phyloP scores from a whole-genome alignment of 2,113 vertebrate species.

The Planiliza haematocheilus region DNA sequence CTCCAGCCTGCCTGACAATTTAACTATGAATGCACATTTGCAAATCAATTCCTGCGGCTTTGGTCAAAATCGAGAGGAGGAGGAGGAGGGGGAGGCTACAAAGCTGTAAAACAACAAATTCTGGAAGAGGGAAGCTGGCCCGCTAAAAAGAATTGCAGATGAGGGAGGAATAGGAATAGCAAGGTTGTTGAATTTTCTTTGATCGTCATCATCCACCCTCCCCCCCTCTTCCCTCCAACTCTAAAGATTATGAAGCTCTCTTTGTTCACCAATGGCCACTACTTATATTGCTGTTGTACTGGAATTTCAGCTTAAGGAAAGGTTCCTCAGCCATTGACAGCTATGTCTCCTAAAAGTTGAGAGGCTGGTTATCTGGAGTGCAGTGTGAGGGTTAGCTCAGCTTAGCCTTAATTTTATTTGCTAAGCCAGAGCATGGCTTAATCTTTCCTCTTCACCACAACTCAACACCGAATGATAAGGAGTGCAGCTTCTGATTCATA shows the following conservation, averaged over 20 bases:
- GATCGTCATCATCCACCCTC: constrained; percentile 1
- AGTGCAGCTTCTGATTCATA: constrained; percentile 35
- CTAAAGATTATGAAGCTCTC: constrained; percentile 34
- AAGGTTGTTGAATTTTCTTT: constrained; percentile 54
- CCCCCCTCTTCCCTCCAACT: constrained; percentile 15
- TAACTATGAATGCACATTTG: constrained; percentile 82
- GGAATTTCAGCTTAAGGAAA: constrained; percentile 49
- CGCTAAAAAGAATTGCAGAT: constrained; percentile 74
- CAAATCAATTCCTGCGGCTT: constrained; percentile 83
- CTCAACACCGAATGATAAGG: constrained; percentile 53
- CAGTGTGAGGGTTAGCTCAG: constrained; percentile 45
- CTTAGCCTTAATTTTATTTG: constrained; percentile 61
- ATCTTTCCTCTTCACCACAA: constrained; percentile 51
- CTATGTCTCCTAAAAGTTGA: constrained; percentile 20
- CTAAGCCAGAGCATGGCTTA: constrained; percentile 51
- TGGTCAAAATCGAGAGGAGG: constrained; percentile 50
- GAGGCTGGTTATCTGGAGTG: constrained; percentile 35
- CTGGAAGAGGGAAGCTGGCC: constrained; percentile 27
- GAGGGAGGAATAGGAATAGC: constrained; percentile 53
- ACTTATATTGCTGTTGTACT: constrained; percentile 32
- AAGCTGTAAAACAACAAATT: constrained; percentile 78
- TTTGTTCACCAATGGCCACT: constrained; percentile 25
- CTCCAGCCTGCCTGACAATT: constrained; percentile 63
- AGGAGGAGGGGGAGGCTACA: constrained; percentile 25
- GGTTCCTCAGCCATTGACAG: constrained; percentile 23